phyloP scores from a whole-genome alignment of 23 tunicate species.

The Trididemnum clinides region DNA sequence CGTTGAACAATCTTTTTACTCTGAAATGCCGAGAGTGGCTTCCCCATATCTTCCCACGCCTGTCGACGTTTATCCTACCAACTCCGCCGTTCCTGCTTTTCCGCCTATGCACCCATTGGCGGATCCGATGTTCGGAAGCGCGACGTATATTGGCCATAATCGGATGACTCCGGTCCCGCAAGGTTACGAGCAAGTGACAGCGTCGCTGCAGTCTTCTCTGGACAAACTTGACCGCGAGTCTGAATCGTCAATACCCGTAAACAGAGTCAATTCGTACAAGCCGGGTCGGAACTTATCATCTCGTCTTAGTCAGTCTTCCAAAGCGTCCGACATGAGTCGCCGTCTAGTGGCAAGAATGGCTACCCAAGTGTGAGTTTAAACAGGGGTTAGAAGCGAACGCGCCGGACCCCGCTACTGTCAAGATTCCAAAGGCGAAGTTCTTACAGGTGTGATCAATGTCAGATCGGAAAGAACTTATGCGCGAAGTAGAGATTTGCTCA shows the following conservation, averaged over 20 bases:
- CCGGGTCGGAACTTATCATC: slow-evolving; percentile 45
- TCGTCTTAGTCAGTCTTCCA: slow-evolving; percentile 72
- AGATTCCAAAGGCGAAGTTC: too few species aligned
- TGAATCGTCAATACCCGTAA: slow-evolving; percentile 32
- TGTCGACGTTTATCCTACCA: not conserved
- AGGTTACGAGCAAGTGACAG: slow-evolving; percentile 6
- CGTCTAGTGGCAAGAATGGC: slow-evolving; percentile 85
- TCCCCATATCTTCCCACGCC: not conserved
- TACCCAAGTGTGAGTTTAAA: slow-evolving; percentile 62
- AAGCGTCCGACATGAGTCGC: slow-evolving; percentile 58
- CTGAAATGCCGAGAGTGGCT: not conserved
- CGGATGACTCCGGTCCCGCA: slow-evolving; percentile 40
- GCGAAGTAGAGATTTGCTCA: too few species aligned
- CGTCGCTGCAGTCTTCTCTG: slow-evolving; percentile 83
- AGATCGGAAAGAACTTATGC: too few species aligned
- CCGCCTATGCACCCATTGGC: not conserved
- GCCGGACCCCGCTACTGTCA: too few species aligned
- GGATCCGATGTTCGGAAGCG: not conserved
- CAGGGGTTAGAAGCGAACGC: not conserved
- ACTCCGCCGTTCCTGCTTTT: not conserved
- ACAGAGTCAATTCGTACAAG: slow-evolving; percentile 24
- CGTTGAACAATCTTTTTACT: not conserved
- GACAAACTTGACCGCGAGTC: slow-evolving; percentile 62
- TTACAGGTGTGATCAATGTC: too few species aligned
- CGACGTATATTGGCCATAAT: not conserved